These are phyloP conservation scores for Gavialis gangeticus DNA, from an alignment of 2,113 vertebrate genomes.

Conservation along the genomic window DNA sequence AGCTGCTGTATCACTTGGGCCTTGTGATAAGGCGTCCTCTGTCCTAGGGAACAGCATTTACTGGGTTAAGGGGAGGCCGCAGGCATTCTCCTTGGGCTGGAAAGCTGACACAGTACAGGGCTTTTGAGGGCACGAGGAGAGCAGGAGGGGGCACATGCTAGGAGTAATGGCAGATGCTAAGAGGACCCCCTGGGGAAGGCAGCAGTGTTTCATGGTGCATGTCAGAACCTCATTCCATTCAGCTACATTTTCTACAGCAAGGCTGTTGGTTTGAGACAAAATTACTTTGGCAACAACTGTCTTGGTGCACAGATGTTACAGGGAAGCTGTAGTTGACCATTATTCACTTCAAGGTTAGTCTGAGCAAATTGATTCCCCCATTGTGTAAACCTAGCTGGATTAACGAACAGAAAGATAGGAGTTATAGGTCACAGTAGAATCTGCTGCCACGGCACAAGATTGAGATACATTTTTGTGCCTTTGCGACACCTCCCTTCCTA, in stretches of 20 bases:
- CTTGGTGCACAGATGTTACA: background rate
- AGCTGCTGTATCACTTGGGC: no score
- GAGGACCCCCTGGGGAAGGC: background rate
- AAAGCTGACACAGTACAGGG: rapidly evolving
- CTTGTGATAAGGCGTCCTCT: no score
- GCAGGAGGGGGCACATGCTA: background rate
- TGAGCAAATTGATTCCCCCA: conserved; percentile 1
- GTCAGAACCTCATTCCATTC: background rate
- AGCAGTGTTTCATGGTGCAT: background rate
- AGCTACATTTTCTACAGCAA: background rate
- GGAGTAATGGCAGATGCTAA: background rate
- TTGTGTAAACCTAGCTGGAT: background rate
- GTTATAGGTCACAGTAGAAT: background rate
- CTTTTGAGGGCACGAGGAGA: rapidly evolving
- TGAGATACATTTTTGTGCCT: conserved; percentile 6
- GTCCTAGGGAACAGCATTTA: background rate
- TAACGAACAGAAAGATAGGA: background rate
- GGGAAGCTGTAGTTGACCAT: background rate
- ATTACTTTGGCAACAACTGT: background rate
- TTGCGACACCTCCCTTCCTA: background rate
- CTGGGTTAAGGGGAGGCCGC: rapidly evolving
- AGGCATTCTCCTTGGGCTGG: rapidly evolving
- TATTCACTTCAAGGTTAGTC: background rate
- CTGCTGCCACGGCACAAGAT: rapidly evolving
- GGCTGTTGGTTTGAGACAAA: background rate